Conservation (phyloP, 2,888 invertebrate genomes). For the Cynaeus angustus region DNA sequence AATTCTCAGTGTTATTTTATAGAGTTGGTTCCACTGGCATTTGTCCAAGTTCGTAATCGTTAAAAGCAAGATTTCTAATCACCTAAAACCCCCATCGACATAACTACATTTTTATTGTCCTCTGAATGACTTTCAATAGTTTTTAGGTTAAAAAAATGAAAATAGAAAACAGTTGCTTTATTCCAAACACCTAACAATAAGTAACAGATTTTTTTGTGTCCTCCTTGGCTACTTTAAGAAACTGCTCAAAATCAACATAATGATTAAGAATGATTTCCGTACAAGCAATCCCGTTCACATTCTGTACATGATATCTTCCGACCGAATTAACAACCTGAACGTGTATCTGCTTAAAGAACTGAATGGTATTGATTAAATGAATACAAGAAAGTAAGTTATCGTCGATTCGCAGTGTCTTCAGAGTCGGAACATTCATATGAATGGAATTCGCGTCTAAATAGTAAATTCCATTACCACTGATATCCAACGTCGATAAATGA, state of each 20-base stretch:
- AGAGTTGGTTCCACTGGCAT: no score
- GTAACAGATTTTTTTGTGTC: conserved; percentile 51
- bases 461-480: conserved; percentile 64
- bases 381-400: conserved; percentile 66
- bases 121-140: no score
- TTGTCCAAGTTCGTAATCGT: no score
- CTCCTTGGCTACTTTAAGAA: conserved; percentile 57
- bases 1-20: no score
- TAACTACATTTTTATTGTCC: no score
- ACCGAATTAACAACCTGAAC: conserved; percentile 59
- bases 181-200: no score
- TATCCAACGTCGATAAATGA: conserved; percentile 62
- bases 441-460: conserved; percentile 63
- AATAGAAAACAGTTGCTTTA: no score
- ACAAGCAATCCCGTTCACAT: conserved; percentile 67
- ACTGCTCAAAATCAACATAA: conserved; percentile 58
- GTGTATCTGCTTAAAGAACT: conserved; percentile 61
- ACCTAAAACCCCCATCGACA: no score
- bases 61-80: no score
- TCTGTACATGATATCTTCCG: conserved; percentile 63
- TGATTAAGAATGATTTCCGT: conserved; percentile 57
- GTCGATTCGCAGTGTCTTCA: conserved; percentile 63
- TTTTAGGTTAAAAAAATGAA: no score
- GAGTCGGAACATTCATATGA: conserved; percentile 60
- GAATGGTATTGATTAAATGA: conserved; percentile 61